A percentile compares a stretch with the other conserved stretches of the same genome.
phyloP scores from a whole-genome alignment of 2,113 vertebrate species.

The Crotophaga sulcirostris region DNA sequence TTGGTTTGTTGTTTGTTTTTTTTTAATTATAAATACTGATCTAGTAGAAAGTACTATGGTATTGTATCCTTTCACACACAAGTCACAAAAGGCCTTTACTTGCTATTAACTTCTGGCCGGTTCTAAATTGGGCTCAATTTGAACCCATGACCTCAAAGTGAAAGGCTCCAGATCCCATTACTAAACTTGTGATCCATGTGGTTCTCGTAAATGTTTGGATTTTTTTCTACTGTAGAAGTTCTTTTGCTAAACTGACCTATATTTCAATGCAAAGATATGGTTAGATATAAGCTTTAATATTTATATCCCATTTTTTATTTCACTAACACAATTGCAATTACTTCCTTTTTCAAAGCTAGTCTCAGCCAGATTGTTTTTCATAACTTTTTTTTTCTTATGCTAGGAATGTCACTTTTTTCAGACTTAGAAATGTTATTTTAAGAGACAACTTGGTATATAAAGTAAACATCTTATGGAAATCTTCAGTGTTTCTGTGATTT shows the following conservation, averaged over 20 bases:
- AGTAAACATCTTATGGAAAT: conserved; percentile 3
- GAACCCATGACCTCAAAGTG: background rate
- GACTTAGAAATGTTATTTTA: conserved; percentile 7
- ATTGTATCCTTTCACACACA: background rate
- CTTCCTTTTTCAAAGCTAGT: background rate
- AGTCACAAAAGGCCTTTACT: background rate
- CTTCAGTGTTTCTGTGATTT: conserved; percentile 33
- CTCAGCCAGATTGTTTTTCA: background rate
- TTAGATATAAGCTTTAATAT: background rate
- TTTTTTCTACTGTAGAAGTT: background rate
- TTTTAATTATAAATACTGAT: background rate
- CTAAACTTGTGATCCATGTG: background rate
- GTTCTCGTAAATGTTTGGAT: background rate
- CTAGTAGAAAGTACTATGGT: background rate
- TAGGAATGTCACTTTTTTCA: conserved; percentile 12
- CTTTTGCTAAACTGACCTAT: background rate
- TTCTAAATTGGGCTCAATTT: background rate
- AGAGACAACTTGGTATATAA: conserved; percentile 14
- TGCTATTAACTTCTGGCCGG: background rate
- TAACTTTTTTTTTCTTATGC: background rate
- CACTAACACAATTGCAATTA: background rate
- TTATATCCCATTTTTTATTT: background rate
- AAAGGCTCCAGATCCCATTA: background rate
- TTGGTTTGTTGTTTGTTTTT: background rate
- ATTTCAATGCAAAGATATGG: background rate